phyloP scores from a whole-genome alignment of 2,113 vertebrate species.

The Talpa occidentalis region DNA sequence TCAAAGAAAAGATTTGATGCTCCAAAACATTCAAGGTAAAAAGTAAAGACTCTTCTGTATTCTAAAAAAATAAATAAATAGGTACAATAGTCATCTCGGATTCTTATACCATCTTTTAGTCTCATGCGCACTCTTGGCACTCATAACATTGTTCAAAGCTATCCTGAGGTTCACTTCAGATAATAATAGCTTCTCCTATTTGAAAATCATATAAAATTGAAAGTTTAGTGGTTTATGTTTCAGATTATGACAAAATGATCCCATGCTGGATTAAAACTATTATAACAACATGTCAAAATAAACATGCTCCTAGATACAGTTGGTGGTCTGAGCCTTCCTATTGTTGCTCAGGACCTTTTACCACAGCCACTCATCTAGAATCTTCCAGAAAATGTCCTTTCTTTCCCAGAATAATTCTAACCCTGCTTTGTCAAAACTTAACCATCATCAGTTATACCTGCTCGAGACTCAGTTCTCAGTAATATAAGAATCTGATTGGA shows the following conservation, averaged over 20 bases:
- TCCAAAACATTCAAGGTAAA: not conserved
- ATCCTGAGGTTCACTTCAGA: not conserved
- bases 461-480: not conserved
- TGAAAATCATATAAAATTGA: constrained; percentile 5
- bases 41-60: not conserved
- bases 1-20: constrained; percentile 40
- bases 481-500: not conserved
- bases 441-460: not conserved
- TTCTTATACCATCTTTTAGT: not conserved
- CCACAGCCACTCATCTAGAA: not conserved
- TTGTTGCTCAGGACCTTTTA: not conserved
- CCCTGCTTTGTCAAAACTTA: not conserved
- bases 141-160: not conserved
- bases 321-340: not conserved
- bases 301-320: not conserved
- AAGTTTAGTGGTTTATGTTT: not conserved
- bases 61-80: not conserved
- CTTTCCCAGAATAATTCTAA: not conserved
- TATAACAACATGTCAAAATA: not conserved
- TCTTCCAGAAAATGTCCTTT: not conserved
- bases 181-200: not conserved
- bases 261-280: not conserved
- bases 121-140: not conserved
- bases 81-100: not conserved
- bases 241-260: not conserved